Base-by-base conservation (phyloP, 30 jellyfish, hydroid and myxozoan species). In the Chironex yamaguchii region DNA sequence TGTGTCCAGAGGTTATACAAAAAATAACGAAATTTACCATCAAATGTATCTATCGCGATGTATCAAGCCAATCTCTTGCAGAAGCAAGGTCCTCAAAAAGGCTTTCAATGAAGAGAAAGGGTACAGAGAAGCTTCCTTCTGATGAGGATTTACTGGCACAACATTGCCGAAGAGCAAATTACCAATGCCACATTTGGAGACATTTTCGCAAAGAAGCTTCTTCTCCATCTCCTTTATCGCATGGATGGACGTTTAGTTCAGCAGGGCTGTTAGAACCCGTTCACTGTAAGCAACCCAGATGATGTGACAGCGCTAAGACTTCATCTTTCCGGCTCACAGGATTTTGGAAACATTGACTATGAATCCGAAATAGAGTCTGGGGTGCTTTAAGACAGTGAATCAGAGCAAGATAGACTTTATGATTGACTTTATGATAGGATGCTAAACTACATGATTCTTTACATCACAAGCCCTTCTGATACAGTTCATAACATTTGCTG, bases 91-190 rank as follows among this genome's bases (percentile, higher is more conserved):
- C 75, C 17, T 14, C 26, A 26, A 62, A 62, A 62, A 21, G 75
- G 75, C 0, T 12, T 21, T 26, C 17, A 26, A 14, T 67, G 25
- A 31, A 67, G 66, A 31, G 73, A 17, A 71, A 71, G 84, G 48
- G 75, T 21, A 71, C 84, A 71, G 73, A 29, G 35, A 71, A 51
- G 29, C 73, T 71, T 34, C 84, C 84, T 71, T 48, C 84, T 34
- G 71, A 36, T 36, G 75, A 30, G 23, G 84, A 71, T 36, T 71
- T 69, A 71, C 29, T 71, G 14, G 74, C 84, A 29, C 73, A 29
- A 71, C 71, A 67, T 67, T 20, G 67, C 69, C 81, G 81, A 67
- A 0, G 81, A 14, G 81, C 81, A 67, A 67, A 67, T 67, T 26
- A 30, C n/a, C 81, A 67, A n/a, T 14, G 69, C 27, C 12, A 30